Conservation (phyloP, 2,797 vertebrate genomes). For the Xiphophorus birchmanni region DNA sequence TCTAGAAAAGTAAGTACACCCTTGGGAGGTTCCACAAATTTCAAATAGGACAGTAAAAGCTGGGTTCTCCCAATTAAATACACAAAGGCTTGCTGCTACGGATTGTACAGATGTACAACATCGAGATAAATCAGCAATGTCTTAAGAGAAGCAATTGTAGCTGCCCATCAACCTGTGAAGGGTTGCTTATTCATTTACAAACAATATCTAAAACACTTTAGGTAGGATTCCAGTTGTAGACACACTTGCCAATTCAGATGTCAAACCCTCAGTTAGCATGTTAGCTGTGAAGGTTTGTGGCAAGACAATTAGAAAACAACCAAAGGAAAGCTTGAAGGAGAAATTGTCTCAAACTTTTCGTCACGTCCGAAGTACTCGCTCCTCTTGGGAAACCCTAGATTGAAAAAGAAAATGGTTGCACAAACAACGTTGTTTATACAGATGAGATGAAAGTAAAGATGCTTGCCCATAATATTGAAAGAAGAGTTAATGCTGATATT, state of each 20-base stretch:
- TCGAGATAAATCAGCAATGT: not conserved
- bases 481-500: not conserved
- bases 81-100: not conserved
- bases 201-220: not conserved
- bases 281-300: not conserved
- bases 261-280: not conserved
- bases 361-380: too few species aligned
- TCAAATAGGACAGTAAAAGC: not conserved
- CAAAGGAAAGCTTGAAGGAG: not conserved
- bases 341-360: not conserved
- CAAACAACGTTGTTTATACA: not conserved
- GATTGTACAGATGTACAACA: not conserved
- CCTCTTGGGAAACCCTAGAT: not conserved
- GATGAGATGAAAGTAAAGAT: not conserved
- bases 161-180: not conserved
- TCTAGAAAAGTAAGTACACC: not conserved
- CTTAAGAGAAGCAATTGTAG: not conserved
- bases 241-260: not conserved
- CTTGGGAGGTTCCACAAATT: not conserved
- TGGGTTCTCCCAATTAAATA: not conserved
- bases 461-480: not conserved
- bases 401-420: not conserved
- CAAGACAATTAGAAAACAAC: too few species aligned
- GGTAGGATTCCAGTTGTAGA: not conserved
- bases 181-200: not conserved